Base-by-base conservation (phyloP, 2,113 vertebrate species). In the Trogon surrucura region DNA sequence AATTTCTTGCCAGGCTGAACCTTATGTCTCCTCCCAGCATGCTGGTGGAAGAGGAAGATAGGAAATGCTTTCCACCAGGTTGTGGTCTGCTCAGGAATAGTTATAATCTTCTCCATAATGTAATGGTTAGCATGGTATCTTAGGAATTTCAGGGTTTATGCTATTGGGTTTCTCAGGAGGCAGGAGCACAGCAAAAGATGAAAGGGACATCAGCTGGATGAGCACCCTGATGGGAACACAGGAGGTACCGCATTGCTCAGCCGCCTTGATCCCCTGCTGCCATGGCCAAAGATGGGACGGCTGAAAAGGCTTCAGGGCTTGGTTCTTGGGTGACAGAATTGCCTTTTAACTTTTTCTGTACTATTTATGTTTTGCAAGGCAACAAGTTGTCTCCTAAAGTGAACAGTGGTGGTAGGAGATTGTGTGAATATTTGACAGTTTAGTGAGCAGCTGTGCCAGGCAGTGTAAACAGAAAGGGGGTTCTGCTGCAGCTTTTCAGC, bases 41-140 rank as follows among this genome's bases (percentile, higher is more conserved):
- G 53, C 92, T 94, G 83, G 90, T 87, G 88, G 77, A 78, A 60
- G 36, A 38, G 47, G 38, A 64, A 72, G 34, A 61, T 80, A 83
- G 89, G 78, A 89, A 80, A 91, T 86, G 36, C 90, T 74, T 96
- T 96, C 90, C 90, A 73, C 75, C 77, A 95, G 80, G 44, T 72
- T 78, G 26, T 47, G 72, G 26, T 92, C 65, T 74, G 47, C 54
- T 89, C 1, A 2, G 67, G 48, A 90, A 41, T 13, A 84, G 72
- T 53, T 89, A 16, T 57, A 86, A 84, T 72, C 85, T 79, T 74
- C 29, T 4, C 73, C 83, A 84, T 86, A 69, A 80, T 50, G 85
- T 67, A 84, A 21, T 45, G 22, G 48, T 96, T 96, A 94, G 60
- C 23, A 11, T 53, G 72, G 79, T 25, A 90, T 90, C 51, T 94